These are phyloP conservation scores for Leptodactylus fallax DNA, from an alignment of 2,797 vertebrate genomes.

Conservation along the genomic window DNA sequence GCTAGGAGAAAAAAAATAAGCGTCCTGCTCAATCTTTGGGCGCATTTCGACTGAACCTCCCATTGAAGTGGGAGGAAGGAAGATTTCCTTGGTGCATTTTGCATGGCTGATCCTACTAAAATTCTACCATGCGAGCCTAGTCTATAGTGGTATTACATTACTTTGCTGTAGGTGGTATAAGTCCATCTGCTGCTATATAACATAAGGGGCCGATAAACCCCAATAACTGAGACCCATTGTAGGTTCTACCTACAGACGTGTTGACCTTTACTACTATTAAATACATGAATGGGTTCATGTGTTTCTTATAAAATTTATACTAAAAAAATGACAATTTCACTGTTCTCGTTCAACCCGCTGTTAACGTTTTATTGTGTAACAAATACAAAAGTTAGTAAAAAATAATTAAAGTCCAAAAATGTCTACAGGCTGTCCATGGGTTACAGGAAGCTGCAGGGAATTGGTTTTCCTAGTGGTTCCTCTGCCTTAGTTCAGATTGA, in stretches of 20 bases:
- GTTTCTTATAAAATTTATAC: neutral
- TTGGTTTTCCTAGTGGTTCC: neutral
- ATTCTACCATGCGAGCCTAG: no score
- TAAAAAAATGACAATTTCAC: neutral
- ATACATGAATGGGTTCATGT: neutral
- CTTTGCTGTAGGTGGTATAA: no score
- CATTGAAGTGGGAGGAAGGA: no score
- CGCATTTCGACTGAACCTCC: no score
- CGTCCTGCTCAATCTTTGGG: no score
- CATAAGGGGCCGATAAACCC: neutral
- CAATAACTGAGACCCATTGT: neutral
- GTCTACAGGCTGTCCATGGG: neutral
- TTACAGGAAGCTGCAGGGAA: neutral
- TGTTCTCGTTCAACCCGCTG: neutral
- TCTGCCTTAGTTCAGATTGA: no score
- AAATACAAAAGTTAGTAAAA: conserved; percentile 18
- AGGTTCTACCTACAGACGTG: no score
- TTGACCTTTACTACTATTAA: neutral
- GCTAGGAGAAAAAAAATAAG: no score
- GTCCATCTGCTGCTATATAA: neutral
- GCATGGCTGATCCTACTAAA: no score
- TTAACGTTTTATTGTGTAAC: conserved; percentile 4
- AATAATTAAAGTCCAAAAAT: neutral
- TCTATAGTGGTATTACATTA: no score
- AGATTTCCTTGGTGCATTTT: no score